Base-by-base conservation (phyloP, 2,113 vertebrate species). In the Pollimyrus isidori region DNA sequence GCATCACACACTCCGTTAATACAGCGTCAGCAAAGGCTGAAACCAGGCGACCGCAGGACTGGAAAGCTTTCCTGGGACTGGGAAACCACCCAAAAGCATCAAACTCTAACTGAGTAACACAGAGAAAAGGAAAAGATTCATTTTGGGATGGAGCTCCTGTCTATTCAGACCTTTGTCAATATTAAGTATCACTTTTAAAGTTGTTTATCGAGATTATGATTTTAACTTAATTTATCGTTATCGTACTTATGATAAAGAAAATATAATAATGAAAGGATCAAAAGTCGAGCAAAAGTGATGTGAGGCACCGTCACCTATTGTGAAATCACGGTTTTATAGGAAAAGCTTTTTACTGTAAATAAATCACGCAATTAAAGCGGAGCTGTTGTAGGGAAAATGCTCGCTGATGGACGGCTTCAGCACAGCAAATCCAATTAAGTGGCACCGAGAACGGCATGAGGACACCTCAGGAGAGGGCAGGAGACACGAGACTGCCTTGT, bases 401-500 rank as follows among this genome's bases (percentile, higher is more conserved):
- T 0, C 2, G 73, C 73, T 17, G 30, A 42, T 19, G 35, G 30
- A 80, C 10, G 13, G 13, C 49, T 53, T 10, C 52, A 65, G 87
- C 39, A 62, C 56, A 19, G 73, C 73, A 86, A 62, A 13, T 35
- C 56, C 85, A 90, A 58, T 26, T 45, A 93, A 94, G 94, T 92
- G 50, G 92, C 23, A 89, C 92, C 91, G 30, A 94, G 95, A 93
- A 90, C 93, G 94, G 89, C 90, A 92, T 89, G 89, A 87, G 92
- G 69, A 89, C 90, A 91, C 19, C 85, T 86, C 88, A 91, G 86
- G 87, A 89, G 90, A 93, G 93, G 90, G 92, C 83, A 93, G 91
- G 90, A 89, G 93, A 92, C 93, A 92, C 90, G 88, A 93, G 93
- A 95, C 94, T 96, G 96, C 97, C 98, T 98, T 98, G 97, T 98